Conservation (phyloP, 2,888 invertebrate genomes). For the Ischnus inquisitorius region DNA sequence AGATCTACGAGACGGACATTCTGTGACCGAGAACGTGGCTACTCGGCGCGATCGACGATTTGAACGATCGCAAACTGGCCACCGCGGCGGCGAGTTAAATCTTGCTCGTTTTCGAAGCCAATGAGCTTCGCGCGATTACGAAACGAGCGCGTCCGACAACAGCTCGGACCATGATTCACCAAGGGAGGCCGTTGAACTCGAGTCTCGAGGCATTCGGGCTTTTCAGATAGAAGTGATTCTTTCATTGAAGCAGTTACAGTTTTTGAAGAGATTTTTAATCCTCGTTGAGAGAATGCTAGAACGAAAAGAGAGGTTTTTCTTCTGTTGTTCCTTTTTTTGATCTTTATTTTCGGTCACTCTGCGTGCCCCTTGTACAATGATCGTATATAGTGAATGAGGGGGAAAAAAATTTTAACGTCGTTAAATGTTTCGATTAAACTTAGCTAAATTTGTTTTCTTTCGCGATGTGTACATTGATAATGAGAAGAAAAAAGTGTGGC, state of each 20-base stretch:
- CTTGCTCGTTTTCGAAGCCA: not conserved
- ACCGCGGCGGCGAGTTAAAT: constrained; percentile 76
- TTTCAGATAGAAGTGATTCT: constrained; percentile 47
- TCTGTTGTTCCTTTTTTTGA: constrained; percentile 3
- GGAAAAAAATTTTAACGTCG: constrained; percentile 64
- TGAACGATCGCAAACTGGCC: not conserved
- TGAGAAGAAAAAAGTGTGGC: constrained; percentile 1
- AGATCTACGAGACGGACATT: constrained; percentile 97
- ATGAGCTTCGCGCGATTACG: not conserved
- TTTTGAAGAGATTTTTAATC: constrained; percentile 58
- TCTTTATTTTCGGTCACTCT: constrained; percentile 13
- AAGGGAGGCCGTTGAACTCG: not conserved
- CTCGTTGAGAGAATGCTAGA: constrained; percentile 49
- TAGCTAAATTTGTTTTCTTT: constrained; percentile 59
- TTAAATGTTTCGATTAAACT: constrained; percentile 59
- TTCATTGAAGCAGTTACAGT: constrained; percentile 52
- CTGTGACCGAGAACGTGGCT: constrained; percentile 89
- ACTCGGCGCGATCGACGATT: constrained; percentile 45
- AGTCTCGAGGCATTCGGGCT: constrained; percentile 18
- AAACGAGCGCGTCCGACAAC: not conserved
- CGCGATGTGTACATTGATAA: constrained; percentile 26
- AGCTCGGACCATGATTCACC: not conserved
- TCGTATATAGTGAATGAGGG: constrained; percentile 44
- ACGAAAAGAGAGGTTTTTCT: not conserved
- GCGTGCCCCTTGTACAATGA: constrained; percentile 10